phyloP scores from a whole-genome alignment of 2,797 vertebrate genomes.

The Cyprinella venusta region DNA sequence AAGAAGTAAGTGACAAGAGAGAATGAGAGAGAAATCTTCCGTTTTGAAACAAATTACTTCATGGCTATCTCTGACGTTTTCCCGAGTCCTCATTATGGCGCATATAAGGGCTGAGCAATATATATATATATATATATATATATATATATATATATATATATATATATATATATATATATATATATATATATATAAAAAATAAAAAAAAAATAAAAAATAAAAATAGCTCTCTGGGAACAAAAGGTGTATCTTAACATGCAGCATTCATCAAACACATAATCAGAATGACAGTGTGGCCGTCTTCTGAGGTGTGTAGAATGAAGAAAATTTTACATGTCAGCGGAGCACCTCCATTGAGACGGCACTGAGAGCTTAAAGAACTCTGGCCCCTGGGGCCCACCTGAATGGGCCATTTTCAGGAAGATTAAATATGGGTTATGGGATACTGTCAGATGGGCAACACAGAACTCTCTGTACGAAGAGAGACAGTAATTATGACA shows the following conservation, averaged over 20 bases:
- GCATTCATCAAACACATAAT: constrained; percentile 39
- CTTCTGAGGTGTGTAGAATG: constrained; percentile 16
- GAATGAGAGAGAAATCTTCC: constrained; percentile 12
- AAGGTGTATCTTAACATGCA: constrained; percentile 25
- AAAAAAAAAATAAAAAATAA: neutral
- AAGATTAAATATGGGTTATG: constrained; percentile 29
- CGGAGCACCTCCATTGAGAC: neutral
- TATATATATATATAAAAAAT: no score
- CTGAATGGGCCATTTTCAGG: neutral
- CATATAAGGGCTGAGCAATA: constrained; percentile 21
- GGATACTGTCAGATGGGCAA: constrained; percentile 4
- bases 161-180: no score
- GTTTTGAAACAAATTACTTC: constrained; percentile 53
- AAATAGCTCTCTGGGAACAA: constrained; percentile 29
- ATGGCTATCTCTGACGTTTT: constrained; percentile 32
- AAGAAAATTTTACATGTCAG: constrained; percentile 43
- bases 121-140: no score
- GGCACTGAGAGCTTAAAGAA: neutral
- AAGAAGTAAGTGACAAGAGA: constrained; percentile 26
- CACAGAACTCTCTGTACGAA: constrained; percentile 10
- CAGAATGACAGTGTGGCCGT: constrained; percentile 42
- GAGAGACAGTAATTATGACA: constrained; percentile 41
- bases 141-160: no score
- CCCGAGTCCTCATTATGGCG: constrained; percentile 35
- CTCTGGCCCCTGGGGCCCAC: neutral